Evolutionary conservation across 2,113 vertebrate species (phyloP), one percentile per base, ranked within the genome.

Genomic region (mouse (Mus musculus)): DNA sequence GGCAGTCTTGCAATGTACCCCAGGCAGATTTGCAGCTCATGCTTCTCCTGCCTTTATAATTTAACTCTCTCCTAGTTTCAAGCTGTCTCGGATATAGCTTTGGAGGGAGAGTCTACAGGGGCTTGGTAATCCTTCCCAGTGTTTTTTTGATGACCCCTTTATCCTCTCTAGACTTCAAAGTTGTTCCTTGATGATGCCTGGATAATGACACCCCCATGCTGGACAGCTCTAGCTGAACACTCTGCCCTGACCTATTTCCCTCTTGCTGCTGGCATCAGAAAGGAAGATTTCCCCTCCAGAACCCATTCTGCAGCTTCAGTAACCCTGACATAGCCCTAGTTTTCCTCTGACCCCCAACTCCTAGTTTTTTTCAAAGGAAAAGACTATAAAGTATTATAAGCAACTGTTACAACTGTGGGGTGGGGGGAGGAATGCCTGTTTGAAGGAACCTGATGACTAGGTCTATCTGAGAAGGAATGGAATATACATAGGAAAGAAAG

Each of bases 221-320:
- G 94, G 94, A 91, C 75, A 89, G 94, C 78, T 78, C 16, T 42
- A 87, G 49, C 63, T 26, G 65, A 88, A 80, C 76, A 67, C 92
- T 95, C 86, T 92, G 63, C 95, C 88, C 72, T 97, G 96, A 95
- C 97, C 94, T 95, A 89, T 84, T 96, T 96, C 95, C 95, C 90
- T 97, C 80, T 89, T 96, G 77, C 94, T 93, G 88, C 91, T 95
- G 92, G 85, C 98, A 98, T 98, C 92, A 98, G 98, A 90, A 91
- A 88, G 82, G 63, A 91, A 90, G 90, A 49, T 76, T 61, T 86
- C 93, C 97, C 98, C 98, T 78, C 97, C 97, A 96, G 98, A 98
- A 98, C 98, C 97, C 97, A 98, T 93, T 98, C 98, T 96, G 98
- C 98, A 98, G 98, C 97, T 77, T 56, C 98, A 85, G 97, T 94